Evolutionary conservation across 2,888 invertebrate species (phyloP).

Genomic region (Allacma fusca): DNA sequence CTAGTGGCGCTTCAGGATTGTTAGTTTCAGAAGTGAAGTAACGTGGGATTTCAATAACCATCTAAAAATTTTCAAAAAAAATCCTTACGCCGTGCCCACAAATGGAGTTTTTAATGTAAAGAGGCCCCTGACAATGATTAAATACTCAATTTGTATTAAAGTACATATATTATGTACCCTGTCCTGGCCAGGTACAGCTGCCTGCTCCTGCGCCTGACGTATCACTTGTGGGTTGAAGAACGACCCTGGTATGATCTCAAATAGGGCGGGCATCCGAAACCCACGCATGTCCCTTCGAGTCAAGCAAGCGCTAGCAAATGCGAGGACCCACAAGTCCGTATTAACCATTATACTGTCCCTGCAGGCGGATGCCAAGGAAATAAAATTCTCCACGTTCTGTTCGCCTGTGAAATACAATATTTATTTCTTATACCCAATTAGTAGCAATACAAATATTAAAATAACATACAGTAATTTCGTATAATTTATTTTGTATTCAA

Average conservation of each 20-base stretch:
- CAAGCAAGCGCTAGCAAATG: slow-evolving; percentile 77
- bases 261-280: slow-evolving; percentile 75
- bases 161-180: too few species aligned
- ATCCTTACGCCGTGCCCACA: background rate
- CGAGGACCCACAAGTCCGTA: slow-evolving; percentile 82
- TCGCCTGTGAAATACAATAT: slow-evolving; percentile 68
- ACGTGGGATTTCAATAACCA: slow-evolving; percentile 63
- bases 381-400: slow-evolving; percentile 75
- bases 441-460: slow-evolving; percentile 25
- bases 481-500: background rate
- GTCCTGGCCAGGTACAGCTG: slow-evolving; percentile 46
- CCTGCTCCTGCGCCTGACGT: slow-evolving; percentile 48
- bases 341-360: slow-evolving; percentile 68
- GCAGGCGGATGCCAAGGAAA: slow-evolving; percentile 74
- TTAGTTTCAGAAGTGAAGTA: slow-evolving; percentile 76
- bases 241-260: slow-evolving; percentile 82
- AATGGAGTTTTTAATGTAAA: too few species aligned
- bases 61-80: slow-evolving; percentile 47
- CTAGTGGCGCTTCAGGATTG: slow-evolving; percentile 77
- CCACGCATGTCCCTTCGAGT: slow-evolving; percentile 77
- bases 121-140: too few species aligned
- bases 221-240: slow-evolving; percentile 65
- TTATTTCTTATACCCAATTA: slow-evolving; percentile 1
- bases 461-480: slow-evolving; percentile 3
- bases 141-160: too few species aligned